A percentile compares a stretch with the other conserved stretches of the same genome.
phyloP scores from a whole-genome alignment of 1,140 invertebrate genomes.

The Oedothorax gibbosus region DNA sequence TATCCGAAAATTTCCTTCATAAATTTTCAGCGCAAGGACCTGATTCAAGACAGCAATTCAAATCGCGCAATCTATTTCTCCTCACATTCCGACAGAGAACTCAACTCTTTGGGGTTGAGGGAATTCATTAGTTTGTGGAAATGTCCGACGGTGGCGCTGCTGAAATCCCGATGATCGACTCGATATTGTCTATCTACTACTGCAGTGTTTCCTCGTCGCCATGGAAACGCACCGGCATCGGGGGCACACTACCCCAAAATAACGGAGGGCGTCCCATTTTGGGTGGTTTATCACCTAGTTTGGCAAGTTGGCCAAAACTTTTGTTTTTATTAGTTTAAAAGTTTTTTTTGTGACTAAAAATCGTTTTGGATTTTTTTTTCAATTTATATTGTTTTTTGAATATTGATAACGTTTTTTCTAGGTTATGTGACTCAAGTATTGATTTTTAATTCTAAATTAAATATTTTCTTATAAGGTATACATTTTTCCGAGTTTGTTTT shows the following conservation, averaged over 20 bases:
- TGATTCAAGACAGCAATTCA: not conserved
- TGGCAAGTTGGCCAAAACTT: constrained; percentile 34
- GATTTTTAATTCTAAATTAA: no score
- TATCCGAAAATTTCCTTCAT: not conserved
- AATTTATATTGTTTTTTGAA: not conserved
- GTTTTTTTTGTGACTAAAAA: not conserved
- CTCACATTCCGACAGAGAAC: constrained; percentile 29
- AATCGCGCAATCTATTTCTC: not conserved
- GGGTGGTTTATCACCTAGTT: constrained; percentile 4
- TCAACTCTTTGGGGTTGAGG: constrained; percentile 51
- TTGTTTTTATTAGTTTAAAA: constrained; percentile 2
- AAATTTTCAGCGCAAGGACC: no score
- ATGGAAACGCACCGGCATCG: constrained; percentile 50
- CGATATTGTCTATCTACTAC: constrained; percentile 59
- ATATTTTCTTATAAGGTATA: no score
- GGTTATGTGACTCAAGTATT: no score
- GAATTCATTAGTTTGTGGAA: constrained; percentile 58
- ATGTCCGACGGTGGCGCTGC: constrained; percentile 54
- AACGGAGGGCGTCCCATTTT: constrained; percentile 16
- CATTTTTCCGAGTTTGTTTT: no score
- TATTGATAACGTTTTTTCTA: not conserved
- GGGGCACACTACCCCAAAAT: constrained; percentile 51
- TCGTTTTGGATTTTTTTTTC: not conserved
- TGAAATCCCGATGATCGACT: constrained; percentile 56
- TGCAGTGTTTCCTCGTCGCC: constrained; percentile 55